Percentiles rank a stretch among this genome's conserved stretches.
These are phyloP conservation scores for Drosophila repleta DNA, from an alignment of 1,140 invertebrate species.

Conservation along the genomic window DNA sequence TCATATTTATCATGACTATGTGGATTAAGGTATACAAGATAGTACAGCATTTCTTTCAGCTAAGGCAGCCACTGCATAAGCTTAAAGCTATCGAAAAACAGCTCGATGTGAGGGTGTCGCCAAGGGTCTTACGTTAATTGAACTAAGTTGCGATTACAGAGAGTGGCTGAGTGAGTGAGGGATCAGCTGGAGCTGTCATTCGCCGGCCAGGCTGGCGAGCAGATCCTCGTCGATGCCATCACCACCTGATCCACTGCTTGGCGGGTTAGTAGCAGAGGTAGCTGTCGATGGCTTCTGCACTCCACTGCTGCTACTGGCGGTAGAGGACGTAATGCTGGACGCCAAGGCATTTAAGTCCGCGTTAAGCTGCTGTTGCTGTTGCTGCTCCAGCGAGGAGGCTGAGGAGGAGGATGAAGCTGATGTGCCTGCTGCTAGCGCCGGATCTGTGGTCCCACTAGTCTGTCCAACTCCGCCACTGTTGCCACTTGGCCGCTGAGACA, in stretches of 20 bases:
- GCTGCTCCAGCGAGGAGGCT: slow-evolving; percentile 4
- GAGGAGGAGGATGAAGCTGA: slow-evolving; percentile 14
- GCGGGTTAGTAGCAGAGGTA: slow-evolving; percentile 18
- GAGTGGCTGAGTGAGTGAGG: background rate
- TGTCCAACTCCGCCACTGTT: slow-evolving; percentile 24
- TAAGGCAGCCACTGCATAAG: slow-evolving; percentile 4
- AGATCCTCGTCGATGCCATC: slow-evolving; percentile 73
- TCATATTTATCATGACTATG: background rate
- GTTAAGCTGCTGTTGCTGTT: slow-evolving; percentile 13
- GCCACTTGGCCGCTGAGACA: slow-evolving; percentile 84
- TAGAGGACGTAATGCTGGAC: slow-evolving; percentile 17
- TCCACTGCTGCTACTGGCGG: slow-evolving; percentile 18
- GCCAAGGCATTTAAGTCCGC: slow-evolving; percentile 14
- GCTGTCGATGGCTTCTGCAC: slow-evolving; percentile 10
- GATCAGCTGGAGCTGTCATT: slow-evolving; percentile 23
- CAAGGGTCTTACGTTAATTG: slow-evolving; percentile 33
- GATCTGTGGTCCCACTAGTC: slow-evolving; percentile 29
- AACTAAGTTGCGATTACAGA: slow-evolving; percentile 9
- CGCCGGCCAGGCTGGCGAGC: slow-evolving; percentile 67
- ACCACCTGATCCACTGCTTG: slow-evolving; percentile 32
- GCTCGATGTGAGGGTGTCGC: background rate
- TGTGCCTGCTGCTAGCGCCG: slow-evolving; percentile 4
- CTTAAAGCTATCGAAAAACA: slow-evolving; percentile 1
- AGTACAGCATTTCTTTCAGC: background rate
- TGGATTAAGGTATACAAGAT: background rate